phyloP scores from a whole-genome alignment of 2,113 vertebrate species.

The Illadopsis cleaveri region DNA sequence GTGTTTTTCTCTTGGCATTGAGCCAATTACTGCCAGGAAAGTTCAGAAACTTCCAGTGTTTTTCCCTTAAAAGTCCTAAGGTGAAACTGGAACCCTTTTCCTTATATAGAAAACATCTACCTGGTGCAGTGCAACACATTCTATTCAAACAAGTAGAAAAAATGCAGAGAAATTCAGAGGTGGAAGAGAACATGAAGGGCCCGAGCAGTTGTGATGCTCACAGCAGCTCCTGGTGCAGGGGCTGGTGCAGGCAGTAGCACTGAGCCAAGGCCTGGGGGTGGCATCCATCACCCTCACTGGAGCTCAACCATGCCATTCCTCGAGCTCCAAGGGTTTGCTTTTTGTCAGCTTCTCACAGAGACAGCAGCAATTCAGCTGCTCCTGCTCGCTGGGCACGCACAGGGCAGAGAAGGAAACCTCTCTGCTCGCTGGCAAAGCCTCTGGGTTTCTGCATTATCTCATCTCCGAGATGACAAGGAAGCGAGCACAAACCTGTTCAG shows the following conservation, averaged over 20 bases:
- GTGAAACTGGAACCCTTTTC: too few relatives aligned
- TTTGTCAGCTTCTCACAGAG: neutral
- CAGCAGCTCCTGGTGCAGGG: neutral
- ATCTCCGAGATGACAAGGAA: neutral
- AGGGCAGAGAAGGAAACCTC: neutral
- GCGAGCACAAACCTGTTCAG: slow-evolving; percentile 37
- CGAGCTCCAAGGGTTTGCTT: neutral
- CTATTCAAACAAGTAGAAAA: neutral
- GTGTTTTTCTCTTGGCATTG: too few relatives aligned
- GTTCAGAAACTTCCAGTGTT: too few relatives aligned
- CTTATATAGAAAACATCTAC: too few relatives aligned
- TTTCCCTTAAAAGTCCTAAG: too few relatives aligned
- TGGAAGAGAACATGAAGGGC: neutral
- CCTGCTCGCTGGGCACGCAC: neutral
- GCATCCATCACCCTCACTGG: neutral
- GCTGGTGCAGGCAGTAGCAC: neutral
- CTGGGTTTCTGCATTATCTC: neutral
- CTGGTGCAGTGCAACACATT: too few relatives aligned
- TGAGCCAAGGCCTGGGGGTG: neutral
- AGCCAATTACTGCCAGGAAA: too few relatives aligned
- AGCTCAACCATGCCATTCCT: accelerated
- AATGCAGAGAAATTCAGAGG: neutral
- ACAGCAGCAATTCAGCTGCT: neutral
- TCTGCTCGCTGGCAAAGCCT: neutral
- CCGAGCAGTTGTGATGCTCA: accelerated